A percentile compares a stretch with the other conserved stretches of the same genome.
phyloP scores from a whole-genome alignment of 53 echinoderm and acorn worm species.

The Patiria pectinifera region DNA sequence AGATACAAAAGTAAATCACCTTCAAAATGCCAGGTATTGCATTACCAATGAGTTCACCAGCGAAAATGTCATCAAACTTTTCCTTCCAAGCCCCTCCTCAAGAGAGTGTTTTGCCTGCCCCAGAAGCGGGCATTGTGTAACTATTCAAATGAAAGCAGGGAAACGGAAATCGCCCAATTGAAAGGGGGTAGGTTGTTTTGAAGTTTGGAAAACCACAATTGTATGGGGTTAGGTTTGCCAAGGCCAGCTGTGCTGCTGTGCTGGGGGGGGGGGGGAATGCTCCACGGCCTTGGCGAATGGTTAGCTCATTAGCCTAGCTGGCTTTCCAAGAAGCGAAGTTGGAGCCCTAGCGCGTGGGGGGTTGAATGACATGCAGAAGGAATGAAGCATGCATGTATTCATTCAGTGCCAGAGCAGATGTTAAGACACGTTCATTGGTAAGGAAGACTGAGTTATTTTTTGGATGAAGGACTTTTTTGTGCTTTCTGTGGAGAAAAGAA shows the following conservation, averaged over 20 bases:
- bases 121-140: neutral
- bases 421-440: too few relatives aligned
- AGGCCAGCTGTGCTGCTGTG: neutral
- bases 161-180: neutral
- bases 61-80: constrained; percentile 25
- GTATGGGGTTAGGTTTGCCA: neutral
- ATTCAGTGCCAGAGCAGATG: neutral
- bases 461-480: neutral
- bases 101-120: neutral
- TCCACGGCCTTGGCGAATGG: neutral
- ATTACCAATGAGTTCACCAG: neutral
- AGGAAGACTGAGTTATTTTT: too few relatives aligned
- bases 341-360: neutral
- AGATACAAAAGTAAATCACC: neutral
- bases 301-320: neutral
- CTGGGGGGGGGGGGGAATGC: neutral
- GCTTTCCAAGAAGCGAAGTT: neutral
- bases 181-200: neutral
- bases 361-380: neutral
- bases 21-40: neutral
- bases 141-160: neutral
- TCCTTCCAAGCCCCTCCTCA: neutral
- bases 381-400: neutral
- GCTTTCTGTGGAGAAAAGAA: neutral
- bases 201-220: neutral